Percentiles rank a stretch among this genome's conserved stretches.
phyloP scores from a whole-genome alignment of 2,888 invertebrate species.

The Caenorhabditis sp. region DNA sequence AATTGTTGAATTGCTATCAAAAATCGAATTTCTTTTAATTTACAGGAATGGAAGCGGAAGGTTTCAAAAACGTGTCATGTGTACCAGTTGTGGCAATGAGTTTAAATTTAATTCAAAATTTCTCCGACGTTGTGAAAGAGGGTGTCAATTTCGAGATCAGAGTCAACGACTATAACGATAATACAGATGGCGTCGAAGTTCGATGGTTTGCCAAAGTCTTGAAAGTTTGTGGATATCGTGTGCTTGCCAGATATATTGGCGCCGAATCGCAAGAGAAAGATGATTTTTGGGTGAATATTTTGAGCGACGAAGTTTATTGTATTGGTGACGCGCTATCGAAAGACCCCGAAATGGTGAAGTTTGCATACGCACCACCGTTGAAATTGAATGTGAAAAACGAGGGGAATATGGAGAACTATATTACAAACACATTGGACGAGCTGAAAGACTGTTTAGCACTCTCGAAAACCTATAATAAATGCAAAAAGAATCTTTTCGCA shows the following conservation, averaged over 20 bases:
- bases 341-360: neutral
- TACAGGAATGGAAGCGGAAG: neutral
- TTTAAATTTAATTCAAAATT: constrained; percentile 3
- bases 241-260: constrained; percentile 83
- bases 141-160: constrained; percentile 25
- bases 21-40: neutral
- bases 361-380: neutral
- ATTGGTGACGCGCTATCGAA: constrained; percentile 77
- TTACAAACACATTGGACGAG: neutral
- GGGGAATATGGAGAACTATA: constrained; percentile 8
- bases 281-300: constrained; percentile 93
- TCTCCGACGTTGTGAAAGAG: constrained; percentile 6
- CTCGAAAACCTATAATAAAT: constrained; percentile 4
- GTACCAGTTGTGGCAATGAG: neutral
- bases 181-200: constrained; percentile 8
- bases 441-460: neutral
- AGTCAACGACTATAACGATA: constrained; percentile 28
- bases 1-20: too few relatives aligned
- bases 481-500: neutral
- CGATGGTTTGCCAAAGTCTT: constrained; percentile 92
- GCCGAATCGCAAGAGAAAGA: constrained; percentile 81
- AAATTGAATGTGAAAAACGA: neutral
- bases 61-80: neutral
- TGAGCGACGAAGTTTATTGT: constrained; percentile 91
- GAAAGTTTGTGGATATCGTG: constrained; percentile 79